phyloP scores from a whole-genome alignment of 2,797 vertebrate species.

The Enoplosus armatus region DNA sequence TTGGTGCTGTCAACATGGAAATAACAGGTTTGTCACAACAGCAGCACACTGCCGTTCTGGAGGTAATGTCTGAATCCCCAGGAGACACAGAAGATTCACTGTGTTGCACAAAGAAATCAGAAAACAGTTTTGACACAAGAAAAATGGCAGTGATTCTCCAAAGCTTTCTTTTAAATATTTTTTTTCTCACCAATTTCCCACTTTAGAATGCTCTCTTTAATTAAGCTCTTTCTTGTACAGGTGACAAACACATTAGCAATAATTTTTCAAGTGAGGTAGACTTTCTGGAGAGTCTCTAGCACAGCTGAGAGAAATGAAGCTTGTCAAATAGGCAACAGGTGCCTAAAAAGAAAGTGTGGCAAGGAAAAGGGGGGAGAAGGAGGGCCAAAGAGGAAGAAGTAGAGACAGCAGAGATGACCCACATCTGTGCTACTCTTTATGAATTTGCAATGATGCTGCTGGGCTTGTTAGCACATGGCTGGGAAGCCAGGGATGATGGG shows the following conservation, averaged over 20 bases:
- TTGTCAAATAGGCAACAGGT: conserved; percentile 50
- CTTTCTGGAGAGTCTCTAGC: conserved; percentile 16
- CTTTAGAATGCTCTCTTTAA: conserved; percentile 36
- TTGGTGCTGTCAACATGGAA: conserved; percentile 1
- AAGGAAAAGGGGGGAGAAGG: background rate
- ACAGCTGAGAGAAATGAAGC: conserved; percentile 22
- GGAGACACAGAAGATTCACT: conserved; percentile 4
- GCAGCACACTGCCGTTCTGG: background rate
- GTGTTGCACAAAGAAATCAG: conserved; percentile 42
- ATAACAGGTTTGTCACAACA: conserved; percentile 18
- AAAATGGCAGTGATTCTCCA: conserved; percentile 27
- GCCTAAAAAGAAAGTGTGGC: conserved; percentile 19
- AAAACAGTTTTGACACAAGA: conserved; percentile 21
- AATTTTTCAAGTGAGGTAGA: conserved; percentile 20
- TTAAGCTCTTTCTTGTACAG: conserved; percentile 30
- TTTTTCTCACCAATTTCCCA: background rate
- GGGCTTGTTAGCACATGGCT: conserved; percentile 79
- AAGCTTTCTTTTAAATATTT: conserved; percentile 8
- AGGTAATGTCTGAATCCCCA: conserved; percentile 22
- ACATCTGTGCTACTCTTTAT: conserved; percentile 73
- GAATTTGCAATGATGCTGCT: conserved; percentile 78
- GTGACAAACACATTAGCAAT: conserved; percentile 35
- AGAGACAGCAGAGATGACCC: conserved; percentile 72
- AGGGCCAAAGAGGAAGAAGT: conserved; percentile 15
- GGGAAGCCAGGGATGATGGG: conserved; percentile 69